Evolutionary conservation across 2,797 vertebrate species (phyloP).

Genomic region (Anguilla marmorata): DNA sequence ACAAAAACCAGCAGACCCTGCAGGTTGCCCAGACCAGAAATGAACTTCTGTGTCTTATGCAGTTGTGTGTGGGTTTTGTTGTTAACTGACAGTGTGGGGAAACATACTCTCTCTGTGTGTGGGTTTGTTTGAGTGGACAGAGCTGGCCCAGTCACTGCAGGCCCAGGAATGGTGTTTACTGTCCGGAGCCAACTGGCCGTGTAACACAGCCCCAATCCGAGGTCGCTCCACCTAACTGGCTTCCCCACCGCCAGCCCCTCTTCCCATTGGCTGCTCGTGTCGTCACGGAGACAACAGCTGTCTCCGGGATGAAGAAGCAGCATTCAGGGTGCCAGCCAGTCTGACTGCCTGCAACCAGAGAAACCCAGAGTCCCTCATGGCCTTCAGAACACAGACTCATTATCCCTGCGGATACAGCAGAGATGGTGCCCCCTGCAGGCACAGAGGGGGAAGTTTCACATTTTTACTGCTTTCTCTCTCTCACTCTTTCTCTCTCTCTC

Average conservation of each 20-base stretch:
- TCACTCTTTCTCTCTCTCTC: not conserved
- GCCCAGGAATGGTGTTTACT: conserved; percentile 79
- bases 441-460: not conserved
- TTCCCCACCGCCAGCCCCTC: conserved; percentile 40
- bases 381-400: conserved; percentile 54
- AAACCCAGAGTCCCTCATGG: conserved; percentile 68
- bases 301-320: conserved; percentile 82
- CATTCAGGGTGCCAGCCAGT: conserved; percentile 87
- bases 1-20: no score
- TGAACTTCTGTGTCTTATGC: not conserved
- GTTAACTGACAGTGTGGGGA: not conserved
- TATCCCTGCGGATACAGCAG: conserved; percentile 41
- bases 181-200: conserved; percentile 71
- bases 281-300: conserved; percentile 84
- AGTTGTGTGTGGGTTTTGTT: not conserved
- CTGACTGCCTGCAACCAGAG: conserved; percentile 82
- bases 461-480: not conserved
- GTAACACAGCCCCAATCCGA: conserved; percentile 53
- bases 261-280: conserved; percentile 69
- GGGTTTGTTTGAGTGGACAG: conserved; percentile 54
- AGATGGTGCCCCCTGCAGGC: conserved; percentile 67
- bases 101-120: conserved; percentile 58
- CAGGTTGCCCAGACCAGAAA: no score
- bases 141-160: conserved; percentile 58
- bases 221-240: conserved; percentile 50